Evolutionary conservation across 2,113 vertebrate genomes (phyloP), one percentile per base, ranked within the genome.

Genomic region (Anolis sagrei): DNA sequence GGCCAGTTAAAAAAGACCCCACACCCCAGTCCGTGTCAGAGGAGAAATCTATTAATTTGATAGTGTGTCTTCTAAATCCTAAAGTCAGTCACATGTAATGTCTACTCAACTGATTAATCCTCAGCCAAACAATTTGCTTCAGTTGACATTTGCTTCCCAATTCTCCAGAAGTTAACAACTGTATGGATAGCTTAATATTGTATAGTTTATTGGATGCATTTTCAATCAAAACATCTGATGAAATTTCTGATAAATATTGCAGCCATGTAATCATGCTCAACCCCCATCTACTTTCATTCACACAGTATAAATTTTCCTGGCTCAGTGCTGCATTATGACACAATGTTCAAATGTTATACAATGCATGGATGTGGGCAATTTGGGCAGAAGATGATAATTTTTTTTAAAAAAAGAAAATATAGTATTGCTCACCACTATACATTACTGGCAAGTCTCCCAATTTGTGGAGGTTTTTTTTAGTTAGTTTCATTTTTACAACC

Each of bases 181-280:
- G 10, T 49, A 49, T 49, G 29, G 18, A 32, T 80, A 1, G 5
- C 2, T 48, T 48, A 54, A 81, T 72, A 19, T 34, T 51, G 16
- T 69, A 8, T 82, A 27, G 70, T 21, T 82, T 58, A 27, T 14
- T 21, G 39, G 10, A 21, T 49, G 27, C 3, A 29, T 81, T 70
- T 69, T 44, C 36, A 48, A 29, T n/a, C 69, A 82, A 23, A 7
- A 51, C 29, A 23, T 8, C 11, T 39, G 72, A 82, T 61, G 32
- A 73, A 82, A 74, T 39, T 58, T 16, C 32, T 74, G 49, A 36
- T 36, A 82, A 36, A 82, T 16, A 83, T 88, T 73, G 83, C 29
- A 51, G 44, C 13, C 36, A 84, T 29, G 8, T 16, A 73, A 23
- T 58, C 85, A 2, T 62, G 21, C 5, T 64, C 3, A 32, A 3